Evolutionary conservation across 1,140 invertebrate genomes (phyloP).

Genomic region (Phocides pigmalion): DNA sequence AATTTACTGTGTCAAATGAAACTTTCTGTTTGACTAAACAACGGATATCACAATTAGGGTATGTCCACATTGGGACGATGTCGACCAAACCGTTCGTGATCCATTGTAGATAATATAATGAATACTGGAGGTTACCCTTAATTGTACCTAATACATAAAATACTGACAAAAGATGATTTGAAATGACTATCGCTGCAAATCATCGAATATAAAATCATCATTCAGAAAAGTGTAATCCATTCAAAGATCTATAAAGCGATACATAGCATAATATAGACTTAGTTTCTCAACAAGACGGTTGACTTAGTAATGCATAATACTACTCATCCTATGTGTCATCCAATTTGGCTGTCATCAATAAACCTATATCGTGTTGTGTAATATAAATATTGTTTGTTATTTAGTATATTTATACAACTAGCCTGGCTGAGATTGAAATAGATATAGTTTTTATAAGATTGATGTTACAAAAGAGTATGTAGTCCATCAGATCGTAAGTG

Average conservation of each 20-base stretch:
- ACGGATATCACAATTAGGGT: slow-evolving; percentile 51
- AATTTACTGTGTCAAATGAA: slow-evolving; percentile 14
- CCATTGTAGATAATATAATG: slow-evolving; percentile 79
- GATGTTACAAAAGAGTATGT: no score
- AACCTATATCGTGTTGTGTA: no score
- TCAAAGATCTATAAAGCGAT: slow-evolving; percentile 29
- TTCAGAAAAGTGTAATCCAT: slow-evolving; percentile 39
- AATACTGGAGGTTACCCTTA: slow-evolving; percentile 71
- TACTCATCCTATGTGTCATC: no score
- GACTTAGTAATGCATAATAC: no score
- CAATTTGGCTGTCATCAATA: no score
- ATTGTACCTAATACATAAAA: slow-evolving; percentile 64
- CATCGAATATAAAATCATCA: slow-evolving; percentile 64
- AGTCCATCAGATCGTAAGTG: no score
- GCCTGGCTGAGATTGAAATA: no score
- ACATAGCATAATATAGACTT: no score
- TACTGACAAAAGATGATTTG: slow-evolving; percentile 53
- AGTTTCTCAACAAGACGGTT: no score
- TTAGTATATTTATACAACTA: no score
- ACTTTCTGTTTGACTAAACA: slow-evolving; percentile 14
- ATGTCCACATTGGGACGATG: slow-evolving; percentile 58
- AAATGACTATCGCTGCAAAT: slow-evolving; percentile 40
- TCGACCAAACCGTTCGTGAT: slow-evolving; percentile 56
- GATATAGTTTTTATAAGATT: no score
- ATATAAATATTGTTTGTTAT: no score